Evolutionary conservation across 2,888 invertebrate species (phyloP), one percentile per base, ranked within the genome.

Genomic region (Nowickia ferox): DNA sequence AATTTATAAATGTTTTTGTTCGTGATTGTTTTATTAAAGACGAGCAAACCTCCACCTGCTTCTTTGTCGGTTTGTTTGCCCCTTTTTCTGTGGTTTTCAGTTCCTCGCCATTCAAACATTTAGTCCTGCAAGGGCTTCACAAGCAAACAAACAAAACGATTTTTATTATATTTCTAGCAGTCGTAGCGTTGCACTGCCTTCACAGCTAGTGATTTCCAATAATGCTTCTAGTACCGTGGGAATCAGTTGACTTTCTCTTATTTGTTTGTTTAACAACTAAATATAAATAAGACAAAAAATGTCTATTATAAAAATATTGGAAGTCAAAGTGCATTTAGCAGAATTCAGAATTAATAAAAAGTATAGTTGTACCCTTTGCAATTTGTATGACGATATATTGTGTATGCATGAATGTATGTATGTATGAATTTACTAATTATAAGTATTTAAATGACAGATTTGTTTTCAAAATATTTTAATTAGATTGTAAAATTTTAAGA

Each of bases 21-120:
- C 71, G 61, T 48, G 75, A 76, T 48, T 75, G 82, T 76, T 83
- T 78, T 81, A 68, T 68, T 61, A 74, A 83, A 55, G 71, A 86
- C 59, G 38, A 61, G 46, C 38, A 72, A 66, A 53, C 76, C 72
- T 48, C 69, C 86, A 86, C 86, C 86, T 86, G 86, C 83, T 55
- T 80, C 15, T 76, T 83, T 79, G 55, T 30, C 15, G 38, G 46
- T 76, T 69, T 55, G 65, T 86, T 83, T 83, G 71, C 74, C 75
- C 42, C 63, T 78, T 81, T n/a, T 76, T 69, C 42, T 72, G 44
- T 17, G 9, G 6, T 30, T 69, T n/a, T 17, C 13, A 19, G 22
- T 68, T 42, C 46, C 0, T 38, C 38, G 59, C 42, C 42, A 63
- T 48, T 46, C 65, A 46, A 13, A 55, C 74, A 48, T 69, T 38